Evolutionary conservation across 2,797 vertebrate species (phyloP).

Genomic region (Myotis planiceps): DNA sequence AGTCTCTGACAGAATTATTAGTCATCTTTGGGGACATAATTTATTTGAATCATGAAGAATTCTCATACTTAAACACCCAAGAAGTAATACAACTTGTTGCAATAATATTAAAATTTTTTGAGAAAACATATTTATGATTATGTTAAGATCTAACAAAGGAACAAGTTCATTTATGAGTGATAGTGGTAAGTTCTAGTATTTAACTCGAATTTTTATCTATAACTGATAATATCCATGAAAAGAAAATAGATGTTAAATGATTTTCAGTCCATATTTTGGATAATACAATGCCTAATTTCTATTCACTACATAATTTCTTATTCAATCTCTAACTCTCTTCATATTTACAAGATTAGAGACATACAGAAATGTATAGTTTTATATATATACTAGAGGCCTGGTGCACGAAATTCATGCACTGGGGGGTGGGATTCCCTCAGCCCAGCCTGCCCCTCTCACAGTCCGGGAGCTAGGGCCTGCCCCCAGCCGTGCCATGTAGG

Average conservation of each 20-base stretch:
- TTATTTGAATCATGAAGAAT: conserved; percentile 6
- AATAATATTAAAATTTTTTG: neutral
- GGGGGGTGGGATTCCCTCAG: no score
- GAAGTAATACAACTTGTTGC: neutral
- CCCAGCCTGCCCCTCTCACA: no score
- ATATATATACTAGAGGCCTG: no score
- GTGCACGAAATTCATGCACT: no score
- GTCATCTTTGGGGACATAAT: neutral
- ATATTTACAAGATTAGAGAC: neutral
- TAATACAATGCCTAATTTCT: conserved; percentile 4
- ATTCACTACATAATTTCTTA: neutral
- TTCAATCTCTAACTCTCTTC: neutral
- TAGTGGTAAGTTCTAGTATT: neutral
- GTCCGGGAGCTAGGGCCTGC: no score
- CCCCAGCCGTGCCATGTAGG: no score
- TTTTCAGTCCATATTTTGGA: neutral
- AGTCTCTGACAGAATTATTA: neutral
- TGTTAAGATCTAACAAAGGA: conserved; percentile 13
- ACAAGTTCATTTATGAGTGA: neutral
- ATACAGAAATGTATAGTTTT: neutral
- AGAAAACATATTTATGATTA: neutral
- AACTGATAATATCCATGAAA: neutral
- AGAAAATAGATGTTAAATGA: conserved; percentile 10
- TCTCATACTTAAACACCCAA: neutral
- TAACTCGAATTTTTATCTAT: neutral